A percentile compares a stretch with the other conserved stretches of the same genome.
Evolutionary conservation across 2,113 vertebrate genomes (phyloP).

Genomic region (Lamprologus tigripictilis): DNA sequence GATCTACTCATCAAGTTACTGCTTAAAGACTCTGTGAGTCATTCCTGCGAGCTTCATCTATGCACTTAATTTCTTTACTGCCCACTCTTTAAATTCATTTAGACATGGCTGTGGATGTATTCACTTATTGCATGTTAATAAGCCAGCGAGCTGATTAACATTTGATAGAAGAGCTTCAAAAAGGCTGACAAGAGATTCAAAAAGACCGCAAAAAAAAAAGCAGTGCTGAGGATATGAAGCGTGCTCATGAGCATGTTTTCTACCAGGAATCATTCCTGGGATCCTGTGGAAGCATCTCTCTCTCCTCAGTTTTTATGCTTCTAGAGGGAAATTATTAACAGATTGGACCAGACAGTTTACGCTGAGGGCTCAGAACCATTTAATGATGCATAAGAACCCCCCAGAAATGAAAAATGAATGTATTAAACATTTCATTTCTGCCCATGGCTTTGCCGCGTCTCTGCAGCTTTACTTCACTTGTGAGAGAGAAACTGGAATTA

Average conservation of each 20-base stretch:
- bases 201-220: neutral
- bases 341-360: conserved; percentile 29
- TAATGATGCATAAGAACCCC: conserved; percentile 30
- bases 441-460: conserved; percentile 6
- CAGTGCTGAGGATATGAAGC: neutral
- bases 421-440: conserved; percentile 10
- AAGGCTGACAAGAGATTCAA: neutral
- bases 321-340: conserved; percentile 17
- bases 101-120: neutral
- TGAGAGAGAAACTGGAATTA: conserved; percentile 5
- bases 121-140: neutral
- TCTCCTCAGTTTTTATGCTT: neutral
- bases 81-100: neutral
- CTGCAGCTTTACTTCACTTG: conserved; percentile 1
- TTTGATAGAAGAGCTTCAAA: neutral
- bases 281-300: neutral
- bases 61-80: neutral
- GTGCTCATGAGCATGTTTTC: neutral
- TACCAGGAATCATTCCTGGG: neutral
- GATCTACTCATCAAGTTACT: neutral
- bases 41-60: neutral
- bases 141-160: neutral
- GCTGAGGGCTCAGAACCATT: conserved; percentile 22
- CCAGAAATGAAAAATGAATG: conserved; percentile 36
- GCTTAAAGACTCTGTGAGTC: neutral